Conservation (phyloP, 2,888 invertebrate genomes). For the Drosophila antonietae region DNA sequence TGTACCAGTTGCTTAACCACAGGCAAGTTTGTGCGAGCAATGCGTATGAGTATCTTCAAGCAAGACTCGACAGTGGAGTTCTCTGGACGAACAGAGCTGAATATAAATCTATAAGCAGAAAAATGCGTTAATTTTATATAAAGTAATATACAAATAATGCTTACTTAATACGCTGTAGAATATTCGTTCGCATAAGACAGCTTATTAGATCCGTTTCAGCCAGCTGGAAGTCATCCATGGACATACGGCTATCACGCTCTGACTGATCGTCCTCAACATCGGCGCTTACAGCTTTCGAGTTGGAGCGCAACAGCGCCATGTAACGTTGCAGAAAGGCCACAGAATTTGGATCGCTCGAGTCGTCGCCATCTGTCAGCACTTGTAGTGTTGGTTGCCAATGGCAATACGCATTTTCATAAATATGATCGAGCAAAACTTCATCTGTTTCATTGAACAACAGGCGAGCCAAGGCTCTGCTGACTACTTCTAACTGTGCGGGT, state of each 20-base stretch:
- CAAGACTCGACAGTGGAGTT: slow-evolving; percentile 90
- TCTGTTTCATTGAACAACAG: slow-evolving; percentile 91
- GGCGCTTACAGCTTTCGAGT: slow-evolving; percentile 72
- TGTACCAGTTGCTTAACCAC: slow-evolving; percentile 88
- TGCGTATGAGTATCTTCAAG: slow-evolving; percentile 91
- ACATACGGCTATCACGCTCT: slow-evolving; percentile 85
- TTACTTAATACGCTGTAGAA: slow-evolving; percentile 90
- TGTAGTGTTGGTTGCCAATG: slow-evolving; percentile 87
- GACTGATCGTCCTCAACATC: slow-evolving; percentile 82
- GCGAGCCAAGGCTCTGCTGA: slow-evolving; percentile 90
- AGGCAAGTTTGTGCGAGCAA: slow-evolving; percentile 91
- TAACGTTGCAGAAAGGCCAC: slow-evolving; percentile 86
- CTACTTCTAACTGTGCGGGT: slow-evolving; percentile 89
- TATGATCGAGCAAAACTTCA: slow-evolving; percentile 89
- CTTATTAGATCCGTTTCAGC: slow-evolving; percentile 93
- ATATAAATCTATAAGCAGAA: slow-evolving; percentile 88
- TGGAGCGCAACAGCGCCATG: slow-evolving; percentile 83
- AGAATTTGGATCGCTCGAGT: slow-evolving; percentile 81
- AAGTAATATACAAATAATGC: slow-evolving; percentile 7
- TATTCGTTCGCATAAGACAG: slow-evolving; percentile 90
- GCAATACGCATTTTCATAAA: slow-evolving; percentile 88
- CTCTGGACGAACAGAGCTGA: slow-evolving; percentile 89
- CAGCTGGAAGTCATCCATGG: slow-evolving; percentile 94
- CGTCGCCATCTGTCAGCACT: slow-evolving; percentile 76
- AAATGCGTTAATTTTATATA: not conserved